Evolutionary conservation across 1,140 invertebrate species (phyloP).

Genomic region (Diorhabda elongata): DNA sequence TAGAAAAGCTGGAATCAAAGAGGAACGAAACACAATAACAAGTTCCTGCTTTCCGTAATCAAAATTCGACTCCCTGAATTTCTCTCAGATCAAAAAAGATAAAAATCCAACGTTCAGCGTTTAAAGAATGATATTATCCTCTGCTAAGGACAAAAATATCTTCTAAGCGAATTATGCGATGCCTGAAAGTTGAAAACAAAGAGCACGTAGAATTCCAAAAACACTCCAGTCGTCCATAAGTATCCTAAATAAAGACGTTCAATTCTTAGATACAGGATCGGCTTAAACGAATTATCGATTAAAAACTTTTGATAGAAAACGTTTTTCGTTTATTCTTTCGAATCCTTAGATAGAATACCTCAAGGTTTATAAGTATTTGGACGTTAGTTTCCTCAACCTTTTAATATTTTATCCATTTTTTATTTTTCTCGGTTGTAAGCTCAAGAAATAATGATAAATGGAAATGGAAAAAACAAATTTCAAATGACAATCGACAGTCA

Average conservation of each 20-base stretch:
- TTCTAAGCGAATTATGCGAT: background rate
- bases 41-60: background rate
- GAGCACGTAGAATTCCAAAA: background rate
- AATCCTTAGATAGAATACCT: too few relatives aligned
- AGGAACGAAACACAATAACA: background rate
- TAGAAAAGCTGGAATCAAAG: too few relatives aligned
- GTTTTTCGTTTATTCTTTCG: too few relatives aligned
- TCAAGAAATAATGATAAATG: too few relatives aligned
- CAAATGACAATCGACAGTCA: too few relatives aligned
- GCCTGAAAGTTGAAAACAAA: slow-evolving; percentile 2
- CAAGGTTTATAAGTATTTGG: too few relatives aligned
- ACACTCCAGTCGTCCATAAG: background rate
- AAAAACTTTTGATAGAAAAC: too few relatives aligned
- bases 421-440: too few relatives aligned
- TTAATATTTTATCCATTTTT: too few relatives aligned
- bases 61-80: background rate
- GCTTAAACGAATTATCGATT: background rate
- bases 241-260: background rate
- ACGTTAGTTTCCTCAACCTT: too few relatives aligned
- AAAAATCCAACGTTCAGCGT: background rate
- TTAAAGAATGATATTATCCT: background rate
- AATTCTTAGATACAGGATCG: background rate
- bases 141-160: slow-evolving; percentile 2
- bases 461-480: too few relatives aligned
- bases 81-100: background rate